Base-by-base conservation (phyloP, 2,113 vertebrate genomes). In the Osmerus eperlanus region DNA sequence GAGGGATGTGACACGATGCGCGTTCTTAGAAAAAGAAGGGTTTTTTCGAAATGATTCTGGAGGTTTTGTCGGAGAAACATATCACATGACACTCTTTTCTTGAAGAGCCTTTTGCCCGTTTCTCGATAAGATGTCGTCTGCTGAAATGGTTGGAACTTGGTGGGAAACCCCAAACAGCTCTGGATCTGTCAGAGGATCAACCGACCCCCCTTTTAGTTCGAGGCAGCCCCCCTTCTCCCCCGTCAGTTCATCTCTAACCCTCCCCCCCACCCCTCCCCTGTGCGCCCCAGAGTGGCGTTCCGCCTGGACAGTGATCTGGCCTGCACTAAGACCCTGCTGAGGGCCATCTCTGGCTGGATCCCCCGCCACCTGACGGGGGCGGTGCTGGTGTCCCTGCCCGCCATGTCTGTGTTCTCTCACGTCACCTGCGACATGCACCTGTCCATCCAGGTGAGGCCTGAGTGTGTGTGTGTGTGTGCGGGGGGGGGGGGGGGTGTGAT, bases 291-390 rank as follows among this genome's bases (percentile, higher is more conserved):
- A 7, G 96, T 97, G 96, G 96, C 94, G 0, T 98, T 99, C 83
- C 96, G 94, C 80, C 88, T 97, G 88, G 94, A 98, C 79, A 90
- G 91, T 4, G 93, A 94, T 75, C 89, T 95, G 86, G 78, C 83
- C 3, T 98, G 95, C 77, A 98, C 95, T 0, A 93, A 92, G 75
- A 84, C 78, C 25, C 84, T 98, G 81, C 92, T 98, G 91, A 91
- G 92, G 79, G 80, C 89, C 60, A 89, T 96, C 53, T 94, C 96
- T 0, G 94, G 95, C 78, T 99, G 96, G 96, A 84, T 97, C 19
- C 93, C 94, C 0, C 95, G 97, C 18, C 97, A 99, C 81, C 88
- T 94, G 21, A 86, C 97, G 0, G 97, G 97, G 55, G 96, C 96
- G 2, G 87, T 97, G 78, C 92, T 98, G 66, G 93, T 99, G 71